Percentiles rank a stretch among this genome's conserved stretches.
phyloP scores from a whole-genome alignment of 2,888 invertebrate genomes.

The Dicranocentrus wangi region DNA sequence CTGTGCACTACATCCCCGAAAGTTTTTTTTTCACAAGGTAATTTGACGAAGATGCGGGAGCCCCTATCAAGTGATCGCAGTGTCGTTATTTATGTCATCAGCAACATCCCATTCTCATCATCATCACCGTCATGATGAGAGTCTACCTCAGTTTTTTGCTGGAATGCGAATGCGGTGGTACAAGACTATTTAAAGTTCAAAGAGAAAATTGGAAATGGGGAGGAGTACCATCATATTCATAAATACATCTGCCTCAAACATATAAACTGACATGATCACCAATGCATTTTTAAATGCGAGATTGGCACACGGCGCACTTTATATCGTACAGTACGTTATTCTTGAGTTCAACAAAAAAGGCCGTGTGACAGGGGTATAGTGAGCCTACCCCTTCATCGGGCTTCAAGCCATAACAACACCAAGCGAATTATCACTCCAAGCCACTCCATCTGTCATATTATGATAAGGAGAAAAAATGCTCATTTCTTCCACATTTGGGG shows the following conservation, averaged over 20 bases:
- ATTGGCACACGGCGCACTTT: neutral
- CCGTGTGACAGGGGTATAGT: neutral
- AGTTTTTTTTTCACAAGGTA: neutral
- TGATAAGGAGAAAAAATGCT: constrained; percentile 49
- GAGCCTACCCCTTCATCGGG: constrained; percentile 3
- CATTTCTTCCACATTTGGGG: constrained; percentile 10
- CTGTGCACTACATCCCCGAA: neutral
- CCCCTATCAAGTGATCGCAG: constrained; percentile 23
- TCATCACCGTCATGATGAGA: constrained; percentile 9
- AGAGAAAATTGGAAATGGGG: constrained; percentile 13
- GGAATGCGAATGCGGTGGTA: neutral
- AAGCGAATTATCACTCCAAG: constrained; percentile 58
- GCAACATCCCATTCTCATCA: constrained; percentile 5
- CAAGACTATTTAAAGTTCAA: neutral
- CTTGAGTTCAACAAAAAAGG: neutral
- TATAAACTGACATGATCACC: neutral
- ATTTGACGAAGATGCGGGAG: constrained; percentile 21
- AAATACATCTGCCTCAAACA: neutral
- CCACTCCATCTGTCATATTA: constrained; percentile 64
- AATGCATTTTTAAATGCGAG: neutral
- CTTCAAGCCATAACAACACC: constrained; percentile 9
- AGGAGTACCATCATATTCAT: neutral
- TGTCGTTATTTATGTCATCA: constrained; percentile 45
- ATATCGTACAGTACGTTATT: neutral
- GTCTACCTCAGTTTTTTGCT: neutral